Base-by-base conservation (phyloP, 2,113 vertebrate genomes). In the Malurus alboscapulatus region DNA sequence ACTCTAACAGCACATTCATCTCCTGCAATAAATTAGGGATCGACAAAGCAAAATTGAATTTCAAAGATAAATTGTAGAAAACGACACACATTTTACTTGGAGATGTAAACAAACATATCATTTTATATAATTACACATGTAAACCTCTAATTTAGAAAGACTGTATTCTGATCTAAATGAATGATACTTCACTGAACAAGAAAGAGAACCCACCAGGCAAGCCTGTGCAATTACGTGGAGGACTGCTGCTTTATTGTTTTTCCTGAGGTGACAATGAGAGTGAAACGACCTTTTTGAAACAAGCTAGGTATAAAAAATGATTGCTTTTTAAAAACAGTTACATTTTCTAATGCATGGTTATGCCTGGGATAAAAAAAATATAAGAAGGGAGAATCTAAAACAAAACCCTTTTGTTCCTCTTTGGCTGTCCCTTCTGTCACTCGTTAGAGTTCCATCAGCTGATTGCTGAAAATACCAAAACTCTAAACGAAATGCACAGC, bases 71-170 rank as follows among this genome's bases (percentile, higher is more conserved):
- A 96, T 95, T 95, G 96, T 51, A 93, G 96, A 94, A 94, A 88
- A 92, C 45, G 14, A 91, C 61, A 81, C 90, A 88, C 83, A 87
- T 94, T 96, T 96, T 93, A 95, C 71, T 96, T 76, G 57, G 65
- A 93, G 96, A 96, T 94, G 94, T 95, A 97, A 97, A 97, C 94
- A 97, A 97, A 97, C 96, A 97, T 96, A 97, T 96, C 90, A 97
- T 97, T 97, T 97, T 87, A 96, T 94, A 92, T 95, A 97, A 97
- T 97, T 97, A 96, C 88, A 95, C 78, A 71, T 80, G 91, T 88
- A 97, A 97, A 91, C 95, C 95, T 93, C 95, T 94, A 94, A 96
- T 97, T 97, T 96, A 93, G 90, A 88, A 80, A 75, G 91, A 51
- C 78, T 72, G 84, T 50, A 92, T 65, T 80, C 85, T 85, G 94